Evolutionary conservation across 2,888 invertebrate species (phyloP).

Genomic region (Ypsolopha sequella): DNA sequence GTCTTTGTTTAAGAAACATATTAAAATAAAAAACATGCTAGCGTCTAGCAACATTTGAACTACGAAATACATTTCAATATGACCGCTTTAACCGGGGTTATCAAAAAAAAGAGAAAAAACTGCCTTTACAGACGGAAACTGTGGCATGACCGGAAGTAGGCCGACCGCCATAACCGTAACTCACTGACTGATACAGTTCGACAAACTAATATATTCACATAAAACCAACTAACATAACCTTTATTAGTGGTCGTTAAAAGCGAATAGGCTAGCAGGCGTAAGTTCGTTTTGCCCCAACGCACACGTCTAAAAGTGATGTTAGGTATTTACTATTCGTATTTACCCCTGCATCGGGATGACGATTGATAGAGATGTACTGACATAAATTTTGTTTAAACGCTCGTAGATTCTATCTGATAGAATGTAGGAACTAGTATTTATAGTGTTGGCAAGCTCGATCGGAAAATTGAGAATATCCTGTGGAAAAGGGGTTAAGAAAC

Average conservation of each 20-base stretch:
- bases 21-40: too few species aligned
- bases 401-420: neutral
- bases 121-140: slow-evolving; percentile 15
- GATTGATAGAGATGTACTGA: slow-evolving; percentile 37
- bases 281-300: slow-evolving; percentile 8
- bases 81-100: neutral
- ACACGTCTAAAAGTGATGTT: slow-evolving; percentile 36
- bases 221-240: too few species aligned
- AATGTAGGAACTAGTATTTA: too few species aligned
- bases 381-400: neutral
- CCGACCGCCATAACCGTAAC: slow-evolving; percentile 43
- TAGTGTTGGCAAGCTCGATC: too few species aligned
- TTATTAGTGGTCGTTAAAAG: too few species aligned
- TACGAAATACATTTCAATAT: neutral
- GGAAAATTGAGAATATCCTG: too few species aligned
- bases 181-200: slow-evolving; percentile 20
- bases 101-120: neutral
- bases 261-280: neutral
- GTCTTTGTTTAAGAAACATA: neutral
- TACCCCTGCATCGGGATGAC: neutral
- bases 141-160: slow-evolving; percentile 25
- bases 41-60: too few species aligned
- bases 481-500: too few species aligned
- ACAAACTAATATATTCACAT: neutral
- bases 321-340: neutral